phyloP scores from a whole-genome alignment of 2,797 vertebrate species.

The Sarcoramphus papa region DNA sequence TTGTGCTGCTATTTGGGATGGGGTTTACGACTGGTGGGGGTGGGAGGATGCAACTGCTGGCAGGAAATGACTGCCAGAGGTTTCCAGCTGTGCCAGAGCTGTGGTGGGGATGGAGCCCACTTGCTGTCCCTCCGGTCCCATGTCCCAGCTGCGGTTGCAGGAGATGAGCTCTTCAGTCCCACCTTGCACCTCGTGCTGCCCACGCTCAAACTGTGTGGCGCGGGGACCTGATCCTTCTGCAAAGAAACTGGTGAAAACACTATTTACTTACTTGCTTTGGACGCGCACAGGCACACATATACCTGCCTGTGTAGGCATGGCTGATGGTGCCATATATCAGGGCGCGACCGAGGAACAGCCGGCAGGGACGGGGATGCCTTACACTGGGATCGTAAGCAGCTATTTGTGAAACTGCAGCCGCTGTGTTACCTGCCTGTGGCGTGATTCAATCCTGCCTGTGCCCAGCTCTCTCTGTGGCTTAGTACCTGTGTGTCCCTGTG shows the following conservation, averaged over 20 bases:
- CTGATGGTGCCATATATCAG: accelerated
- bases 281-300: accelerated
- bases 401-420: neutral
- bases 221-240: neutral
- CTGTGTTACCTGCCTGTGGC: neutral
- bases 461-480: neutral
- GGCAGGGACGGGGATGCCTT: neutral
- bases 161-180: neutral
- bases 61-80: conserved; percentile 15
- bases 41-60: neutral
- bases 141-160: neutral
- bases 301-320: neutral
- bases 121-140: neutral
- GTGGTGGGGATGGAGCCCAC: neutral
- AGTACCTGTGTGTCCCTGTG: neutral
- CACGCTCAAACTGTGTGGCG: accelerated
- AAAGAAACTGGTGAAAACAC: neutral
- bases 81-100: neutral
- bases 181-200: neutral
- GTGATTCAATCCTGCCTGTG: neutral
- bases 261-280: neutral
- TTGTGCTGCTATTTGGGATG: neutral
- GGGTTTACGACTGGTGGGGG: neutral
- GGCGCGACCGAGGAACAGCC: accelerated
- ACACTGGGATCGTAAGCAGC: neutral